Conservation (phyloP, 2,113 vertebrate species). For the Lota lota region DNA sequence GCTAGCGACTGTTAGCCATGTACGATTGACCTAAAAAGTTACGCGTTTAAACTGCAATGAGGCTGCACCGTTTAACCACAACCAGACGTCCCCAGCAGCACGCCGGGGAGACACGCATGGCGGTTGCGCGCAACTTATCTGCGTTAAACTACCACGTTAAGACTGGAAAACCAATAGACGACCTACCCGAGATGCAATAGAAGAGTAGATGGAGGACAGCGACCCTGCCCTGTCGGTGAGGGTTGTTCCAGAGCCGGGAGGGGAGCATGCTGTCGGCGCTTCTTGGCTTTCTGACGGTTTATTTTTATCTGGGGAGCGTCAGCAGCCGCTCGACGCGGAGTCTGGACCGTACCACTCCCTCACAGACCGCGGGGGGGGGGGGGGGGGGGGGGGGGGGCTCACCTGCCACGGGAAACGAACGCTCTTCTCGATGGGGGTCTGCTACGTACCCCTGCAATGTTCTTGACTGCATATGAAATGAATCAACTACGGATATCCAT, state of each 20-base stretch:
- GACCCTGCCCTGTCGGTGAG: slow-evolving; percentile 29
- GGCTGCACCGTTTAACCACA: not conserved
- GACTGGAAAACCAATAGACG: slow-evolving; percentile 2
- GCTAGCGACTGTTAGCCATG: not conserved
- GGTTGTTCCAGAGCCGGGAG: slow-evolving; percentile 50
- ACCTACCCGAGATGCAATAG: slow-evolving; percentile 68
- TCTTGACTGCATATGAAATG: too few species aligned
- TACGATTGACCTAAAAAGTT: too few species aligned
- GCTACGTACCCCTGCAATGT: slow-evolving; percentile 23
- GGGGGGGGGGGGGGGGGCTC: too few species aligned
- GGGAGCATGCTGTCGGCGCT: slow-evolving; percentile 50
- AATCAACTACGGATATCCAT: too few species aligned
- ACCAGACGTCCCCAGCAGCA: slow-evolving; percentile 6
- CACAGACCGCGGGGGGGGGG: slow-evolving; percentile 24
- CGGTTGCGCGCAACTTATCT: slow-evolving; percentile 44
- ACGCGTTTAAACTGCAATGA: too few species aligned
- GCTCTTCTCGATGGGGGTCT: slow-evolving; percentile 6
- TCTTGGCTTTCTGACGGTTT: slow-evolving; percentile 32
- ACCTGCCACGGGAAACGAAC: slow-evolving; percentile 37
- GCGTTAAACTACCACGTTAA: not conserved
- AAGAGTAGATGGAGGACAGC: slow-evolving; percentile 51
- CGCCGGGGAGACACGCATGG: slow-evolving; percentile 12
- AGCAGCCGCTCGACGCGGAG: slow-evolving; percentile 74
- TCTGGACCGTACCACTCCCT: slow-evolving; percentile 71
- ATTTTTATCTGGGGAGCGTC: slow-evolving; percentile 65